Evolutionary conservation across 2,888 invertebrate genomes (phyloP).

Genomic region (Crossocerus cetratus): DNA sequence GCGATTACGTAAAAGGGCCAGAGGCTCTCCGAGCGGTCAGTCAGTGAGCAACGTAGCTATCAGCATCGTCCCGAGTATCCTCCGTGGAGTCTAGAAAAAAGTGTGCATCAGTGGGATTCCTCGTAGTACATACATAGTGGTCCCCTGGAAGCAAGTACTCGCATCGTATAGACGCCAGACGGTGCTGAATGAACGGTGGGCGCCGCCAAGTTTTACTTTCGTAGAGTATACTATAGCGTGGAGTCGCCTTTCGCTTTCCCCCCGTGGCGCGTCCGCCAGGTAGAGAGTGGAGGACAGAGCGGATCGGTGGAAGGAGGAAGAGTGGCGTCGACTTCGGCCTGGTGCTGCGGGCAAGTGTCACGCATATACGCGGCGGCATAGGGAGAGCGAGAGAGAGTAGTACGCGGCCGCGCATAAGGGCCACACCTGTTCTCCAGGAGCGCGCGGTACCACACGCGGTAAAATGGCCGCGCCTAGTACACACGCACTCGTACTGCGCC

Average conservation of each 20-base stretch:
- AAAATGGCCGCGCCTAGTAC: conserved; percentile 70
- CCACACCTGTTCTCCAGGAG: conserved; percentile 30
- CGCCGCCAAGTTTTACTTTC: conserved; percentile 45
- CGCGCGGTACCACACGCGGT: conserved; percentile 48
- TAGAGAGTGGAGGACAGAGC: neutral
- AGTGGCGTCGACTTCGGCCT: conserved; percentile 15
- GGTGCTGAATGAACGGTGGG: conserved; percentile 23
- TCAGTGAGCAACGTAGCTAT: conserved; percentile 35
- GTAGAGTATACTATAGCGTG: neutral
- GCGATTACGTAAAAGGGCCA: neutral
- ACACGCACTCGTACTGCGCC: conserved; percentile 57
- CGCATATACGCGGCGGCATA: conserved; percentile 14
- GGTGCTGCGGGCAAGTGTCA: conserved; percentile 14
- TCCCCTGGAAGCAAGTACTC: neutral
- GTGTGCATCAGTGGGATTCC: neutral
- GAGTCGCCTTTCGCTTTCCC: conserved; percentile 43
- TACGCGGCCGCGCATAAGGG: conserved; percentile 3
- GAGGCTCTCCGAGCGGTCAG: neutral
- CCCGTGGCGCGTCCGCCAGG: neutral
- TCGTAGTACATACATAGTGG: neutral
- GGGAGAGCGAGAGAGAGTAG: neutral
- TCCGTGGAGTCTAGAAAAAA: neutral
- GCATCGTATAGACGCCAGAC: neutral
- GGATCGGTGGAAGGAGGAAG: neutral
- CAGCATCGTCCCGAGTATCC: neutral